Base-by-base conservation (phyloP, 2,113 vertebrate genomes). In the Xenopus borealis region DNA sequence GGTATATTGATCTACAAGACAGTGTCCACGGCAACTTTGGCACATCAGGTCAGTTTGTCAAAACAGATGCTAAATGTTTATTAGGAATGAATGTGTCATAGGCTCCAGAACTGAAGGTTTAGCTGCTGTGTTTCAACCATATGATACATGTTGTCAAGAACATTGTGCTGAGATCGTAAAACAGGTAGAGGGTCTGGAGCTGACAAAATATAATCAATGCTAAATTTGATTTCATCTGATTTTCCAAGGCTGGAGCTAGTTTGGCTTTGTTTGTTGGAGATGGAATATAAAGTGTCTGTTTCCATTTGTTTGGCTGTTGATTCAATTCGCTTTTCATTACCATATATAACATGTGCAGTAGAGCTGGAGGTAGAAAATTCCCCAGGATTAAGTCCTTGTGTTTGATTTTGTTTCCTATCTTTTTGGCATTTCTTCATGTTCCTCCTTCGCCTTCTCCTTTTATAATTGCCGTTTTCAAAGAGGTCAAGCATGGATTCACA, bases 201-300 rank as follows among this genome's bases (percentile, higher is more conserved):
- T 30, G 97, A 98, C 0, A 99, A 93, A 82, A 99, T 99, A 89
- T 97, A 97, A 88, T 99, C 97, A 27, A 98, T 98, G 86, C 97
- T 98, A 75, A 99, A 99, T 86, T 98, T 99, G 83, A 99, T 95
- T 89, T 94, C 94, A 0, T 93, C 92, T 0, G 91, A 86, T 84
- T 94, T 97, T 23, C 89, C 86, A 27, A 81, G 80, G 14, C 87
- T 80, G 64, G 85, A 82, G 55, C 80, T 88, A 14, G 79, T 83
- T 2, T 84, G 82, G 72, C 78, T 85, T 70, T 85, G 88, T 73
- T 82, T 84, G 75, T 72, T 83, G 81, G 84, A 81, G 3, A 84
- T 73, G 1, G 91, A 81, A 83, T 88, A 90, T 83, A 92, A 80
- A 46, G 90, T 83, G 69, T 79, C 81, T 0, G 93, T 77, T 17